Base-by-base conservation (phyloP, 2,797 vertebrate genomes). In the Sebastes itinus region DNA sequence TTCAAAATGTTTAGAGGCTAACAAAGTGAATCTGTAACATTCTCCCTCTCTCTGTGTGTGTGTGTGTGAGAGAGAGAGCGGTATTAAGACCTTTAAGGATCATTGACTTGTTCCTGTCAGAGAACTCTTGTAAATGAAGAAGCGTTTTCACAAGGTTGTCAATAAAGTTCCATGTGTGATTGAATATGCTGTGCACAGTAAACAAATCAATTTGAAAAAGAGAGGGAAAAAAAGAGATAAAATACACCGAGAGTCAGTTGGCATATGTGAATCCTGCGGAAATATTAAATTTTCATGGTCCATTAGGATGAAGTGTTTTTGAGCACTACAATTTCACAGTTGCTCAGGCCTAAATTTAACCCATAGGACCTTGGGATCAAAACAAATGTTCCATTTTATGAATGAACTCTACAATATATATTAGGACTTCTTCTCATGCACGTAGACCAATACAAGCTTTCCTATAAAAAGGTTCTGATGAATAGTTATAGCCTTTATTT, bases 1-100 rank as follows among this genome's bases (percentile, higher is more conserved):
- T 89, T 92, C n/a, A 81, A 75, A 83, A 63, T 77, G 65, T 86
- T 87, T 76, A 69, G 72, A 81, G 32, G 54, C 61, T 72, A 63
- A 81, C 61, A 71, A 46, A 83, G 49, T 72, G 56, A 59, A 80
- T 76, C 72, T 60, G 7, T 30, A 69, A 71, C 38, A 33, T 62
- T 42, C 52, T 33, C 7, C 3, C 14, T 20, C 2, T 66, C 25
- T 28, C 10, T 66, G 38, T 65, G 69, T 16, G 56, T 73, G 32
- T 42, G 73, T 78, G 72, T 18, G 60, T 11, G 16, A 22, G 22
- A 18, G 49, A 16, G 28, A 16, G 28, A n/a, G 38, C 16, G 33
- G 14, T 61, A 49, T 75, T 64, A 56, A 75, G 73, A 72, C 54
- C 66, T 75, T 69, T 27, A 61, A 77, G 85, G 59, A 78, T 80